Percentiles rank a stretch among this genome's conserved stretches.
Conservation (phyloP, 1,140 invertebrate species). For the Anadara kagoshimensis region DNA sequence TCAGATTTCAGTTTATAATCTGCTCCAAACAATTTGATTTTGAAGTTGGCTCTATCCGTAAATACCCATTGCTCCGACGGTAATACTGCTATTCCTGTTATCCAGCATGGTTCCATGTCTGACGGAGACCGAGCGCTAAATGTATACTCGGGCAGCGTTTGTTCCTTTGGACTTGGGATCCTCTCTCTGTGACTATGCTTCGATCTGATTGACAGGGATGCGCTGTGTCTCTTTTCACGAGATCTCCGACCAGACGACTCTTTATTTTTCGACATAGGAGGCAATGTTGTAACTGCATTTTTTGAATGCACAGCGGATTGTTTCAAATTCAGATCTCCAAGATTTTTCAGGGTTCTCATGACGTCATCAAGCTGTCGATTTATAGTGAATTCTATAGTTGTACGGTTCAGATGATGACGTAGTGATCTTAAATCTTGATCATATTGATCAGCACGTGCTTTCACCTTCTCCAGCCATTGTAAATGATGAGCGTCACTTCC, state of each 20-base stretch:
- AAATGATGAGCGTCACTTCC: constrained; percentile 28
- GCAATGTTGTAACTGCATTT: no score
- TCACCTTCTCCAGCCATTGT: constrained; percentile 23
- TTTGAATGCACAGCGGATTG: no score
- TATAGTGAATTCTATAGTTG: neutral
- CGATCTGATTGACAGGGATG: neutral
- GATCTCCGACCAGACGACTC: neutral
- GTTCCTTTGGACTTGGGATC: neutral
- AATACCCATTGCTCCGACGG: constrained; percentile 14
- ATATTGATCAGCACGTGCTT: neutral
- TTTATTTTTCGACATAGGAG: neutral
- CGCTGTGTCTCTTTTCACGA: neutral
- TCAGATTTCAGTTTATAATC: constrained; percentile 27
- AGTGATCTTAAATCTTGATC: neutral
- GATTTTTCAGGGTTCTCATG: neutral
- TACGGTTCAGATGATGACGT: constrained; percentile 1
- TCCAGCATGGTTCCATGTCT: constrained; percentile 23
- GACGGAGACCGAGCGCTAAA: constrained; percentile 14
- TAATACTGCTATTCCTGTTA: constrained; percentile 29
- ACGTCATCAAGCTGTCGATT: constrained; percentile 22
- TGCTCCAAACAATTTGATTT: constrained; percentile 29
- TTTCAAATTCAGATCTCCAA: neutral
- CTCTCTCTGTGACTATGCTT: neutral
- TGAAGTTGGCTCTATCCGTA: constrained; percentile 35
- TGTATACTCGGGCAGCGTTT: neutral